A percentile compares a stretch with the other conserved stretches of the same genome.
Evolutionary conservation across 2,888 invertebrate species (phyloP).

Genomic region (Aethes cnicana): DNA sequence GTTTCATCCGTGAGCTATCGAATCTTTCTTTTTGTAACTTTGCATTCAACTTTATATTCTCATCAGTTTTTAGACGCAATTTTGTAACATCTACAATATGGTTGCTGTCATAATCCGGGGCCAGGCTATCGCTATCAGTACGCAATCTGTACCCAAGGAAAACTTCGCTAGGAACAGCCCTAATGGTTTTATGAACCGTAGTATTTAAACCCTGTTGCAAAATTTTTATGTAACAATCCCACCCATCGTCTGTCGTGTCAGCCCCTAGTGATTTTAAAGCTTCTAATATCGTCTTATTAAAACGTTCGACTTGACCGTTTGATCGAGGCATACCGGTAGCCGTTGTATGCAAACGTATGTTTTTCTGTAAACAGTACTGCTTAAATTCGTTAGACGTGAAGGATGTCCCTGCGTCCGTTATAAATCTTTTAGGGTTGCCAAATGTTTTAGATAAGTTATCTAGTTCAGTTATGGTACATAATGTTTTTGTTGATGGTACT

Average conservation of each 20-base stretch:
- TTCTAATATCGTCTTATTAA: slow-evolving; percentile 31
- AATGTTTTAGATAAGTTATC: slow-evolving; percentile 6
- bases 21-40: slow-evolving; percentile 23
- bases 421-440: slow-evolving; percentile 7
- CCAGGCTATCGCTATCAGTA: slow-evolving; percentile 19
- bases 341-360: slow-evolving; percentile 16
- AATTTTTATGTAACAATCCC: slow-evolving; percentile 32
- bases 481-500: no score
- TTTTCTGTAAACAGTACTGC: slow-evolving; percentile 3
- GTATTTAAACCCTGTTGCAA: slow-evolving; percentile 36
- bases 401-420: neutral
- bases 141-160: slow-evolving; percentile 35
- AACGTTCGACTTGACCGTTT: slow-evolving; percentile 36
- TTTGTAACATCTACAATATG: slow-evolving; percentile 25
- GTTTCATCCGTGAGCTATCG: slow-evolving; percentile 16
- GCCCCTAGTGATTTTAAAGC: slow-evolving; percentile 7
- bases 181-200: slow-evolving; percentile 33
- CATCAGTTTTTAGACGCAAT: slow-evolving; percentile 12
- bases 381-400: slow-evolving; percentile 7
- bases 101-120: neutral
- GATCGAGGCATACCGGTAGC: slow-evolving; percentile 33
- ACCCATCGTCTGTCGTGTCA: slow-evolving; percentile 23
- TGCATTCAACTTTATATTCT: slow-evolving; percentile 13
- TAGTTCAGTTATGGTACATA: slow-evolving; percentile 4
- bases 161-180: slow-evolving; percentile 34